Percentiles rank a stretch among this genome's conserved stretches.
phyloP scores from a whole-genome alignment of 2,113 vertebrate species.

The Mohoua ochrocephala region DNA sequence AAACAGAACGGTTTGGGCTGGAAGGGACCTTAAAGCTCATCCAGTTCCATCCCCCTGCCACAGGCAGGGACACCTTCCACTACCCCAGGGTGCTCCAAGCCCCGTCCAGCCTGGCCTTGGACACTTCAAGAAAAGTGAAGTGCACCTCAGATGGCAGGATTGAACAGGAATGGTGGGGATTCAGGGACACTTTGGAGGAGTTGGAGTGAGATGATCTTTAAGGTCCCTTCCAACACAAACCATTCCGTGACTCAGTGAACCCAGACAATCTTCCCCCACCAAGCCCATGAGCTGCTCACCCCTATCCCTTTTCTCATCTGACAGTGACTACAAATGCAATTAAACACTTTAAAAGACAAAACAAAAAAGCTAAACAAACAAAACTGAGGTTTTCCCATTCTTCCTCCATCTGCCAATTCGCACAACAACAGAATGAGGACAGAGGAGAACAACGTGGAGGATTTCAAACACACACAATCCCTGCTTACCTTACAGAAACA shows the following conservation, averaged over 20 bases:
- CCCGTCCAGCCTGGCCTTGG: neutral
- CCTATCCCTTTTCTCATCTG: neutral
- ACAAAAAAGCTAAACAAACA: neutral
- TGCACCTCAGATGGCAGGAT: fast-evolving
- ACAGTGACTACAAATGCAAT: neutral
- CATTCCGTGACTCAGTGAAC: neutral
- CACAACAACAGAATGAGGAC: neutral
- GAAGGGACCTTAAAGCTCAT: neutral
- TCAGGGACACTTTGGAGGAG: neutral
- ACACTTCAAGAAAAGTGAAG: neutral
- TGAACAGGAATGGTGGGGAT: too few species aligned
- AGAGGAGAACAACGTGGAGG: neutral
- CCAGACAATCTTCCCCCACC: neutral
- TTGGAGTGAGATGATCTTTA: neutral
- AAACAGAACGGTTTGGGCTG: neutral
- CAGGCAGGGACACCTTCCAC: neutral
- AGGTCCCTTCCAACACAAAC: neutral
- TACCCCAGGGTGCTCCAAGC: neutral
- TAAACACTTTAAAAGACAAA: neutral
- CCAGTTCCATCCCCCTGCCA: neutral
- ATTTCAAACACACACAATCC: neutral
- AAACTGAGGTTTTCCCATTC: neutral
- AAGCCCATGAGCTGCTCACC: neutral
- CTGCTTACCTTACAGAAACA: neutral
- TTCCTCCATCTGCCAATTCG: neutral